These are phyloP conservation scores for Melieria picta DNA, from an alignment of 2,888 invertebrate species.

Conservation along the genomic window DNA sequence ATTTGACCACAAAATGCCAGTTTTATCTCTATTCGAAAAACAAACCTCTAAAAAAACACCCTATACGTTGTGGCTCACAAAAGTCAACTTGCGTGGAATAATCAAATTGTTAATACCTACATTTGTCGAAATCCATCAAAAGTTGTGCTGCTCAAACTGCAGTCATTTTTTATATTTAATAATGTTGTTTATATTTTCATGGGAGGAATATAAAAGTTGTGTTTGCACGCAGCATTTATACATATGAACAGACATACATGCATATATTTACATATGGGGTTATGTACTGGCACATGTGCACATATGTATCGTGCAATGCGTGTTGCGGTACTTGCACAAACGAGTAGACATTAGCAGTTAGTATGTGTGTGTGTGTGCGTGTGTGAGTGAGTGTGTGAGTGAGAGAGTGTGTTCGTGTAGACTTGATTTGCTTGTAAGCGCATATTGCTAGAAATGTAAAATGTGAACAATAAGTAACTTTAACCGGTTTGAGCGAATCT, in stretches of 20 bases:
- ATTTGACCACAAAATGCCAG: too few relatives aligned
- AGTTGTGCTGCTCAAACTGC: too few relatives aligned
- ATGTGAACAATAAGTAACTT: conserved; percentile 37
- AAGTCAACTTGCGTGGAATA: too few relatives aligned
- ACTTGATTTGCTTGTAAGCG: neutral
- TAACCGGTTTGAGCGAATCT: conserved; percentile 7
- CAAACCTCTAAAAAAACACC: too few relatives aligned
- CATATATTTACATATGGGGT: neutral
- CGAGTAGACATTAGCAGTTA: neutral
- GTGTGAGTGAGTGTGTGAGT: neutral
- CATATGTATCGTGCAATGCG: neutral
- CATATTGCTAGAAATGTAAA: conserved; percentile 24
- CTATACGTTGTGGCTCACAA: too few relatives aligned
- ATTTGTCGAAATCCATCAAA: too few relatives aligned
- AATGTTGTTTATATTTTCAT: too few relatives aligned
- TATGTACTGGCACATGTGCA: neutral
- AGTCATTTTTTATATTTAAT: too few relatives aligned
- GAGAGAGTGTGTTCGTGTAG: conserved; percentile 16
- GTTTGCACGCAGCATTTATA: neutral
- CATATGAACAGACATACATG: neutral
- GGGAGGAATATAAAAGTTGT: too few relatives aligned
- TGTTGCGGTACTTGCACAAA: too few relatives aligned
- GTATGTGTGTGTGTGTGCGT: neutral
- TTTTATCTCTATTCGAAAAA: too few relatives aligned
- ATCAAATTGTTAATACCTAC: too few relatives aligned